These are phyloP conservation scores for Aegithalos caudatus DNA, from an alignment of 2,113 vertebrate genomes.

Conservation along the genomic window DNA sequence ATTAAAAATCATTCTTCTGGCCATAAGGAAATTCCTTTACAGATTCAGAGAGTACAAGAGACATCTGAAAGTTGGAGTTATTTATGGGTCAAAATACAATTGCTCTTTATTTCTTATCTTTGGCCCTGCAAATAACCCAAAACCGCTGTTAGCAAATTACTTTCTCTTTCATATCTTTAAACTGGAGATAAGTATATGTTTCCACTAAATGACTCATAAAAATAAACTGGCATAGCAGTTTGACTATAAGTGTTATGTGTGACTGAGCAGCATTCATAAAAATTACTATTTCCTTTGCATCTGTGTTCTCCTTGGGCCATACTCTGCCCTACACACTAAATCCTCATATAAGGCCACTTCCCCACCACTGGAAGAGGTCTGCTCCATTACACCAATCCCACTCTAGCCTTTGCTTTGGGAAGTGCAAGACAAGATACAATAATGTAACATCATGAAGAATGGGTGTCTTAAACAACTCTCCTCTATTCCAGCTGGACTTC, in stretches of 20 bases:
- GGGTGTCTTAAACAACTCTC: slow-evolving; percentile 4
- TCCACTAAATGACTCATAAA: slow-evolving; percentile 20
- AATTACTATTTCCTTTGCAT: neutral
- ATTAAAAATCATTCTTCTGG: neutral
- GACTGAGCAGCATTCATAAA: neutral
- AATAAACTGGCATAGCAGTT: neutral
- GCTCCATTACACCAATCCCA: neutral
- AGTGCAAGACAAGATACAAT: neutral
- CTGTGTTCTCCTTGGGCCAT: neutral
- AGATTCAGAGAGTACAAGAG: neutral
- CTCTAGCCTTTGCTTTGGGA: neutral
- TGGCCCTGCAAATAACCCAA: neutral
- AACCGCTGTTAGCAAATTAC: slow-evolving; percentile 2
- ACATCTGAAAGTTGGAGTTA: slow-evolving; percentile 6
- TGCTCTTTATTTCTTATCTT: neutral
- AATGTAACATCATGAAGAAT: neutral
- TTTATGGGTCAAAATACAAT: neutral
- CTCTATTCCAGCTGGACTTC: slow-evolving; percentile 26
- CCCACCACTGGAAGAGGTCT: neutral
- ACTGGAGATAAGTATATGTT: neutral
- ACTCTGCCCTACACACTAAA: neutral
- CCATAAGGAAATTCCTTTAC: neutral
- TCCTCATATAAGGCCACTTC: neutral
- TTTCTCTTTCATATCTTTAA: slow-evolving; percentile 13
- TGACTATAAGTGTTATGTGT: neutral